phyloP scores from a whole-genome alignment of 2,797 vertebrate genomes.

The Sorex maritimensis region DNA sequence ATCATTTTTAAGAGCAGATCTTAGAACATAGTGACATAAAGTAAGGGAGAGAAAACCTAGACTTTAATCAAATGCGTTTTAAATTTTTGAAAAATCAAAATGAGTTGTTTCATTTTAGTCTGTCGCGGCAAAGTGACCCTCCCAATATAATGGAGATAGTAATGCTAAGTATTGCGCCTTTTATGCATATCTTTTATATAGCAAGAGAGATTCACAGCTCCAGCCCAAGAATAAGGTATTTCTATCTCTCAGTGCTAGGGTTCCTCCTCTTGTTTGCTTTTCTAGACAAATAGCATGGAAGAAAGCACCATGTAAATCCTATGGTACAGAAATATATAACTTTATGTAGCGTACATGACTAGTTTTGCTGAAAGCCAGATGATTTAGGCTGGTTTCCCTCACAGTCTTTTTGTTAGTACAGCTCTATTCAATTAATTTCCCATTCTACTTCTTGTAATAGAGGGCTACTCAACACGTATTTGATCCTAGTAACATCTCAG shows the following conservation, averaged over 20 bases:
- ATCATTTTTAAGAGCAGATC: background rate
- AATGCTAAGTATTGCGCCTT: background rate
- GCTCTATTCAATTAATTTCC: constrained; percentile 5
- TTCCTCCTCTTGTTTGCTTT: background rate
- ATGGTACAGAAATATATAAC: background rate
- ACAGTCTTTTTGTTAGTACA: background rate
- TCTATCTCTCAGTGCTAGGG: background rate
- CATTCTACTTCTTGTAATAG: background rate
- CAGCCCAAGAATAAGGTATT: background rate
- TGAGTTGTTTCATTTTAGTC: background rate
- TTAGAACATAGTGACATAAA: constrained; percentile 52
- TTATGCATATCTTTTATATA: background rate
- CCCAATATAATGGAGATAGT: background rate
- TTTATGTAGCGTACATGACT: background rate
- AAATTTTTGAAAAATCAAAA: constrained; percentile 45
- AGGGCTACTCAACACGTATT: background rate
- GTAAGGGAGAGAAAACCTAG: background rate
- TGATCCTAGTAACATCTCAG: background rate
- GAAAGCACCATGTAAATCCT: background rate
- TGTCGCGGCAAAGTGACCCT: background rate
- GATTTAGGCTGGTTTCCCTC: background rate
- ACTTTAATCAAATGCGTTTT: constrained; percentile 30
- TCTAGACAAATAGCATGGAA: background rate
- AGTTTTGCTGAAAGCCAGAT: background rate
- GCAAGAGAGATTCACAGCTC: background rate